phyloP scores from a whole-genome alignment of 2,888 invertebrate species.

The Muschampia plurimacula region DNA sequence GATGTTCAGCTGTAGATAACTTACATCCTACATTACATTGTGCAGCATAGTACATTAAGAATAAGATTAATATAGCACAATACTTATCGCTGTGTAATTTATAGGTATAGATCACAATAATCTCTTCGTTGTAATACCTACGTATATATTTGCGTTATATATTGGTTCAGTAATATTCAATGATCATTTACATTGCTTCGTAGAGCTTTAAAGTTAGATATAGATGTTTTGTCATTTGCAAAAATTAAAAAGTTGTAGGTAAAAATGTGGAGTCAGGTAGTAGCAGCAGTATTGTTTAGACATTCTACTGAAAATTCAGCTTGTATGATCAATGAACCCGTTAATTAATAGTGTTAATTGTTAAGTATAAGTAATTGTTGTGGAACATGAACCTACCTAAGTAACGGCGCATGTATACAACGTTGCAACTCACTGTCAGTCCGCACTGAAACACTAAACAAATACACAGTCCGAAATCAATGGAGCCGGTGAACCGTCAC shows the following conservation, averaged over 20 bases:
- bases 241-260: not conserved
- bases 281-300: no score
- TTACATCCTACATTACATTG: no score
- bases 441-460: constrained; percentile 61
- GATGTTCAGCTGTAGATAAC: no score
- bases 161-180: not conserved
- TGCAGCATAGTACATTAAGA: no score
- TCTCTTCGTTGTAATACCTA: no score
- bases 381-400: constrained; percentile 52
- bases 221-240: not conserved
- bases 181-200: not conserved
- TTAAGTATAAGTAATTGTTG: constrained; percentile 26
- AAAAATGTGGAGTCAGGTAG: constrained; percentile 26
- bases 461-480: constrained; percentile 65
- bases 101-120: no score
- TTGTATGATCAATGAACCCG: not conserved
- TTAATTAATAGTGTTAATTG: not conserved
- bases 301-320: no score
- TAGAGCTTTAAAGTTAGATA: not conserved
- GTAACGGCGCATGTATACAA: constrained; percentile 50
- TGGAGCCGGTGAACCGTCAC: constrained; percentile 55
- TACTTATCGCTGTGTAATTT: no score
- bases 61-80: no score
- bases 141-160: not conserved
- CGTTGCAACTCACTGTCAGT: constrained; percentile 55